These are phyloP conservation scores for Bradynema listronoti DNA, from an alignment of 1,140 invertebrate species.

Conservation along the genomic window DNA sequence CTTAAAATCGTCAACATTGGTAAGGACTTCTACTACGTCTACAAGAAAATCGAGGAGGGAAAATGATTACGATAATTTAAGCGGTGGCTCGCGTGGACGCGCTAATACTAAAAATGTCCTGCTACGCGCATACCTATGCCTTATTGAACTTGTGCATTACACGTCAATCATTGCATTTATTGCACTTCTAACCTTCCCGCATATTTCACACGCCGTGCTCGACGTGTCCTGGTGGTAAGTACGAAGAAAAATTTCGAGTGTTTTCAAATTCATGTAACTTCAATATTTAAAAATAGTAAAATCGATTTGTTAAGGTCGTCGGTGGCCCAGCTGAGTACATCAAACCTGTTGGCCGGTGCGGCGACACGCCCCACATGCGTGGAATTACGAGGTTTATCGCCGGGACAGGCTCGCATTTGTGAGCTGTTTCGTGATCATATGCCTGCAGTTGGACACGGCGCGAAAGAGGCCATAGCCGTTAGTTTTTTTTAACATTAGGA, in stretches of 20 bases:
- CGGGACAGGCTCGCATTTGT: conserved; percentile 51
- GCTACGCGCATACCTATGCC: too few species aligned
- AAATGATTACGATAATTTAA: background rate
- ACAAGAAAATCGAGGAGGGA: background rate
- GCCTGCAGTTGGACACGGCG: conserved; percentile 55
- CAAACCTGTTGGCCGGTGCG: conserved; percentile 25
- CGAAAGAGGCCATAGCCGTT: conserved; percentile 48
- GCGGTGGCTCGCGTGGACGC: too few species aligned
- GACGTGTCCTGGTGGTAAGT: conserved; percentile 45
- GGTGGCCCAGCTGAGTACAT: conserved; percentile 43
- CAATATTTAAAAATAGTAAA: background rate
- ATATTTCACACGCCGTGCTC: conserved; percentile 21
- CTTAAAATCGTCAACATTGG: background rate
- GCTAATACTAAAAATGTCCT: too few species aligned
- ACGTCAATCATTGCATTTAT: background rate
- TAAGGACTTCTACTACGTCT: background rate
- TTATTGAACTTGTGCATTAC: too few species aligned
- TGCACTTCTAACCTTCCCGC: background rate
- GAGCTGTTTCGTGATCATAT: conserved; percentile 56
- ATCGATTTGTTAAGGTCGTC: conserved; percentile 41
- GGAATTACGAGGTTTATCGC: conserved; percentile 46
- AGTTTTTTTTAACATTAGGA: conserved; percentile 16
- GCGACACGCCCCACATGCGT: conserved; percentile 20
- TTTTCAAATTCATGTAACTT: conserved; percentile 12
- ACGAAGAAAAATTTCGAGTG: too few species aligned